These are phyloP conservation scores for Pomacea canaliculata DNA, from an alignment of 2,888 invertebrate genomes.

Conservation along the genomic window DNA sequence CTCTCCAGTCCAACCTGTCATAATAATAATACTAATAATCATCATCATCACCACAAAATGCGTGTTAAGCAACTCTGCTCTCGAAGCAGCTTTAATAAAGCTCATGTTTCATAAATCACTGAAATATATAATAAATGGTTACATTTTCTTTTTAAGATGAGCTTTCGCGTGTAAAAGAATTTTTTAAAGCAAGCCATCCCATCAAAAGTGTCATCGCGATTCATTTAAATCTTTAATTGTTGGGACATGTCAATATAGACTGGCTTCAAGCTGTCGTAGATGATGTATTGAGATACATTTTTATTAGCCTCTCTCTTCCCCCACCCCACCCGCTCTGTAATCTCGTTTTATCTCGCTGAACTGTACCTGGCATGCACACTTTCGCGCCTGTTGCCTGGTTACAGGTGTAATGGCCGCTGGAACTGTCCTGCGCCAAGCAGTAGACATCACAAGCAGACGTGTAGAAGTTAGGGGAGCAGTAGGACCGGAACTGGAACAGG, in stretches of 20 bases:
- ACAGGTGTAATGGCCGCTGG: conserved; percentile 86
- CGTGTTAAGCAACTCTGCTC: background rate
- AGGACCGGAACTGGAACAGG: conserved; percentile 46
- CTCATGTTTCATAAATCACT: too few species aligned
- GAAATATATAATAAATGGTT: too few species aligned
- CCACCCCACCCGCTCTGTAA: background rate
- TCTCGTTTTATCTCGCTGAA: too few species aligned
- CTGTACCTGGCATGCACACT: conserved; percentile 33
- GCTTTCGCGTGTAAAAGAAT: too few species aligned
- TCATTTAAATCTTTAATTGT: too few species aligned
- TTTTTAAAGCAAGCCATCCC: too few species aligned
- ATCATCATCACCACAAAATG: background rate
- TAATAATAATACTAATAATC: too few species aligned
- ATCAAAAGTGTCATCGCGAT: too few species aligned
- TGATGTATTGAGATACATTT: background rate
- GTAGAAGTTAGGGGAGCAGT: conserved; percentile 68
- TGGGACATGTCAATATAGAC: background rate
- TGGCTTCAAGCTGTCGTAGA: background rate
- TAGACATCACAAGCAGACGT: conserved; percentile 57
- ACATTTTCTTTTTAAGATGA: too few species aligned
- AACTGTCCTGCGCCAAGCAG: conserved; percentile 73
- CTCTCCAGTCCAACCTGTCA: conserved; percentile 31
- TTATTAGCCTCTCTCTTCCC: too few species aligned
- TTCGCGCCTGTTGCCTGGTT: conserved; percentile 75
- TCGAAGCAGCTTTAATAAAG: too few species aligned